phyloP scores from a whole-genome alignment of 2,797 vertebrate species.

The Hafferia zeledoni region DNA sequence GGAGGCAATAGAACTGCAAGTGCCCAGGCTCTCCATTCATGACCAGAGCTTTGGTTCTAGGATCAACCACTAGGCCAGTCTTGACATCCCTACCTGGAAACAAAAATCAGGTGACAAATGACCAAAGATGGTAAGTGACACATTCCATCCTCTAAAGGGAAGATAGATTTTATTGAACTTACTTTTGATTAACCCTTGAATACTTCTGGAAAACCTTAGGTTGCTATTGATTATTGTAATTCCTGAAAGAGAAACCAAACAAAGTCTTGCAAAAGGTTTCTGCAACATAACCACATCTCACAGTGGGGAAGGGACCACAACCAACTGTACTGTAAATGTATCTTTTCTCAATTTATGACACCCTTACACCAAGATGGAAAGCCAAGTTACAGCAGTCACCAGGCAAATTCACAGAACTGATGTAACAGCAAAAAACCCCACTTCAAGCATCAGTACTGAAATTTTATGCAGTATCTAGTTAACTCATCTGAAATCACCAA shows the following conservation, averaged over 20 bases:
- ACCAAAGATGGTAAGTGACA: not conserved
- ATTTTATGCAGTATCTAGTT: not conserved
- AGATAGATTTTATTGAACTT: not conserved
- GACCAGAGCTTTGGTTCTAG: slow-evolving; percentile 91
- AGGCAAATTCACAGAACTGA: not conserved
- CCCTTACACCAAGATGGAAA: not conserved
- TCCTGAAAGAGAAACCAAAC: slow-evolving; percentile 77
- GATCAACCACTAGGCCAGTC: slow-evolving; percentile 89
- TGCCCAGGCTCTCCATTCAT: slow-evolving; percentile 96
- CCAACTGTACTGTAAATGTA: not conserved
- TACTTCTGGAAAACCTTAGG: slow-evolving; percentile 84
- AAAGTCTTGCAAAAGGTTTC: not conserved
- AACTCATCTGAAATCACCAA: not conserved
- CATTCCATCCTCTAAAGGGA: not conserved
- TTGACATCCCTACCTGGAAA: slow-evolving; percentile 79
- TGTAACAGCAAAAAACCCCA: not conserved
- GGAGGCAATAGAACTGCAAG: slow-evolving; percentile 94
- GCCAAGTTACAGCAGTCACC: not conserved
- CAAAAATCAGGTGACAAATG: not conserved
- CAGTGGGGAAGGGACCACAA: not conserved
- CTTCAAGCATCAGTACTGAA: not conserved
- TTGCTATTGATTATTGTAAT: slow-evolving; percentile 88
- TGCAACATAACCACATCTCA: not conserved
- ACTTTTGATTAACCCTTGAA: slow-evolving; percentile 96
- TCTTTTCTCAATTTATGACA: not conserved